Evolutionary conservation across 2,113 vertebrate genomes (phyloP).

Genomic region (Sus scrofa): T2T-Sscrofa CM000824.6:106818501-106819000

Average conservation of each 20-base stretch:
- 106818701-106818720: neutral
- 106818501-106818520: too few relatives aligned
- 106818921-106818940: neutral
- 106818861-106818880: neutral
- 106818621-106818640: too few relatives aligned
- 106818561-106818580: too few relatives aligned
- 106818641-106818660: too few relatives aligned
- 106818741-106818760: neutral
- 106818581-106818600: too few relatives aligned
- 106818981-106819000: neutral
- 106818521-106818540: too few relatives aligned
- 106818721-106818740: neutral
- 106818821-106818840: neutral
- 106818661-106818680: too few relatives aligned
- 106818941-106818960: neutral
- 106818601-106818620: too few relatives aligned
- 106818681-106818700: too few relatives aligned
- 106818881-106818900: slow-evolving; percentile 6
- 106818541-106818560: too few relatives aligned
- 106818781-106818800: neutral
- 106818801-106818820: neutral
- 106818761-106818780: neutral
- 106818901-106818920: neutral
- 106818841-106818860: neutral
- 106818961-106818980: neutral